Evolutionary conservation across 2,113 vertebrate species (phyloP).

Genomic region (Cygnus buccinator): DNA sequence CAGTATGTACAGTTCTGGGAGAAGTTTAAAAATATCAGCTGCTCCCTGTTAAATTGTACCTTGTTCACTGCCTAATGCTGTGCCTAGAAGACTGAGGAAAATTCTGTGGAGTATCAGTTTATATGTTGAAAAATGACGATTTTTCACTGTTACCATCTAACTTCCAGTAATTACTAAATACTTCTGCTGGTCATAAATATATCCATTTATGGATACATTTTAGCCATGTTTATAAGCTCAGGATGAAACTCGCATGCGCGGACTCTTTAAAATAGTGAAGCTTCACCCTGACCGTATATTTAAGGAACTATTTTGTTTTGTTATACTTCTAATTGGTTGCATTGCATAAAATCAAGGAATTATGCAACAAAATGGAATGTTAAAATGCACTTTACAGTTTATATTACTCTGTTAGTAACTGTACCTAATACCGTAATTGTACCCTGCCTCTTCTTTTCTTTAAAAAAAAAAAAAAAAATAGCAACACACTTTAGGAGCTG

Average conservation of each 20-base stretch:
- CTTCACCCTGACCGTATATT: not conserved
- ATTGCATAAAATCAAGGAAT: not conserved
- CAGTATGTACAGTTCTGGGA: not conserved
- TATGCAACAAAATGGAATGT: not conserved
- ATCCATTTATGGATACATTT: not conserved
- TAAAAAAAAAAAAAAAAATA: not conserved
- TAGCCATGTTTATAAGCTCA: not conserved
- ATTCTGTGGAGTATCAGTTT: slow-evolving; percentile 41
- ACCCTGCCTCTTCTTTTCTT: not conserved
- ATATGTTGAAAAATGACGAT: slow-evolving; percentile 35
- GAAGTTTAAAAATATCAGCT: not conserved
- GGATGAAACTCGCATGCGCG: not conserved
- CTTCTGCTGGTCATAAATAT: not conserved
- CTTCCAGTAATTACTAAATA: slow-evolving; percentile 14
- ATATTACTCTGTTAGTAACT: not conserved
- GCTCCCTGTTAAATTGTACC: not conserved
- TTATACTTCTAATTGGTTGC: not conserved
- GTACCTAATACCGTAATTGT: not conserved
- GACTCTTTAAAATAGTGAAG: not conserved
- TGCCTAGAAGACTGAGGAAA: not conserved
- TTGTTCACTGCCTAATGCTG: not conserved
- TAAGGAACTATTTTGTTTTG: not conserved
- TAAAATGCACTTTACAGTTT: not conserved
- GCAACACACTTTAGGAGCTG: not conserved
- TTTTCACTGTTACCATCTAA: slow-evolving; percentile 45